A percentile compares a stretch with the other conserved stretches of the same genome.
phyloP scores from a whole-genome alignment of 2,113 vertebrate genomes.

The zebrafish (Danio rerio) region GRCz12tu NC_133178.1:22168501-22169000 shows the following conservation, averaged over 20 bases:
- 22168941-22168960: too few species aligned
- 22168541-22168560: slow-evolving; percentile 45
- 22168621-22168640: slow-evolving; percentile 43
- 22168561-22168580: slow-evolving; percentile 50
- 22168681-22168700: slow-evolving; percentile 17
- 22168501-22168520: slow-evolving; percentile 53
- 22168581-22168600: slow-evolving; percentile 36
- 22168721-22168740: neutral
- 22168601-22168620: slow-evolving; percentile 54
- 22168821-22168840: neutral
- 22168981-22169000: too few species aligned
- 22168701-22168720: slow-evolving; percentile 23
- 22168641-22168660: slow-evolving; percentile 29
- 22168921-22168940: too few species aligned
- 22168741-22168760: too few species aligned
- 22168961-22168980: too few species aligned
- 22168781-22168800: neutral
- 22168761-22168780: neutral
- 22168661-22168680: slow-evolving; percentile 36
- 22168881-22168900: too few species aligned
- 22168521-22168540: slow-evolving; percentile 54
- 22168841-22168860: neutral
- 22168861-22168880: neutral
- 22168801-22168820: neutral
- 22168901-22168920: too few species aligned